A percentile compares a stretch with the other conserved stretches of the same genome.
Conservation (phyloP, 2,888 invertebrate species). For the Operophtera brumata region DNA sequence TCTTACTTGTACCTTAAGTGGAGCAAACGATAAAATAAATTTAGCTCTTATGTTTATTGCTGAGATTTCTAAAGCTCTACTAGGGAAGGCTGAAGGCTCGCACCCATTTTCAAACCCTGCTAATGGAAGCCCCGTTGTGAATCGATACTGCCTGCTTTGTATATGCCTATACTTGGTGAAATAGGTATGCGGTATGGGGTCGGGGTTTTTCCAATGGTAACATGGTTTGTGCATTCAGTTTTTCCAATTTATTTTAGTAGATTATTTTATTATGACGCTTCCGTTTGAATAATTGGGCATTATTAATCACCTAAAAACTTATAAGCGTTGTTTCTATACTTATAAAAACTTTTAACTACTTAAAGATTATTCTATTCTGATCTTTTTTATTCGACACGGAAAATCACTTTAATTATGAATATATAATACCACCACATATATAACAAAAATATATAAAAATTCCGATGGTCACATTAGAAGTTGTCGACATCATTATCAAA, state of each 20-base stretch:
- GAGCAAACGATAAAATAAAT: slow-evolving; percentile 78
- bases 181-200: not conserved
- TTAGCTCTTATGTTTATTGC: slow-evolving; percentile 75
- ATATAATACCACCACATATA: not conserved
- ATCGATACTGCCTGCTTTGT: slow-evolving; percentile 17
- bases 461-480: slow-evolving; percentile 24
- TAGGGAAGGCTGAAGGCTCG: slow-evolving; percentile 37
- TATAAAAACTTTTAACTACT: too few species aligned
- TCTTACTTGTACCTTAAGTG: slow-evolving; percentile 72
- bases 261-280: too few species aligned
- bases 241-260: slow-evolving; percentile 2
- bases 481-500: slow-evolving; percentile 37
- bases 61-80: slow-evolving; percentile 70
- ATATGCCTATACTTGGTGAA: slow-evolving; percentile 22
- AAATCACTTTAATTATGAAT: not conserved
- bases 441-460: slow-evolving; percentile 6
- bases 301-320: too few species aligned
- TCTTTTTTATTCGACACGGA: not conserved
- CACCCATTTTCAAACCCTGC: slow-evolving; percentile 43
- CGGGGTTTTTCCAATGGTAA: slow-evolving; percentile 4
- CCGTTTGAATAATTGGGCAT: too few species aligned
- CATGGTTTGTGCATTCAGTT: slow-evolving; percentile 17
- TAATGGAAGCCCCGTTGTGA: slow-evolving; percentile 45
- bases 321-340: too few species aligned
- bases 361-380: too few species aligned